phyloP scores from a whole-genome alignment of 2,888 invertebrate genomes.

The Perizoma flavofasciatum region DNA sequence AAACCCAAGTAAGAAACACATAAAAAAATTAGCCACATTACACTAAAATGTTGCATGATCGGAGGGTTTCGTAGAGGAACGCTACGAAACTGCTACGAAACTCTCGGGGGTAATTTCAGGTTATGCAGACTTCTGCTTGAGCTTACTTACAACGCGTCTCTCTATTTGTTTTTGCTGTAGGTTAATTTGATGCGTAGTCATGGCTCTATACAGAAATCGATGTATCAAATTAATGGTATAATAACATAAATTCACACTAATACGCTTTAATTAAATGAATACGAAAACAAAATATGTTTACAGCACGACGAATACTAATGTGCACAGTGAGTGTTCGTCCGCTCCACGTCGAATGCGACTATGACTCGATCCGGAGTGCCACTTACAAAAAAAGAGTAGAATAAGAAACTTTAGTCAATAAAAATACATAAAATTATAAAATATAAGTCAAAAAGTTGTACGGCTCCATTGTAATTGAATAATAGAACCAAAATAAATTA shows the following conservation, averaged over 20 bases:
- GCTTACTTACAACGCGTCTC: constrained; percentile 55
- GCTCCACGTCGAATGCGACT: constrained; percentile 67
- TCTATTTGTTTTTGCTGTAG: constrained; percentile 47
- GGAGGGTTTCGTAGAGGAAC: constrained; percentile 72
- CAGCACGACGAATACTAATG: constrained; percentile 83
- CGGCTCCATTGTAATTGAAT: neutral
- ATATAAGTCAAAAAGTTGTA: constrained; percentile 4
- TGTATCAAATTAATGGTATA: constrained; percentile 69
- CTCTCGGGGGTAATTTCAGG: constrained; percentile 63
- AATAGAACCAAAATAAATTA: constrained; percentile 3
- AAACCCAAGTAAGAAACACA: constrained; percentile 80
- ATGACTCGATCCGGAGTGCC: constrained; percentile 45
- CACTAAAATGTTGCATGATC: constrained; percentile 77
- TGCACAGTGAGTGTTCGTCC: constrained; percentile 73
- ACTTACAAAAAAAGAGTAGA: constrained; percentile 43
- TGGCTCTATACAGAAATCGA: constrained; percentile 76
- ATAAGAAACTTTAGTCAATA: constrained; percentile 4
- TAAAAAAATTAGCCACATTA: constrained; percentile 76
- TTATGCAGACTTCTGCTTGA: constrained; percentile 68
- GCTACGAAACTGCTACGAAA: constrained; percentile 63
- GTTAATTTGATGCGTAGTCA: constrained; percentile 53
- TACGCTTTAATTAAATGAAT: constrained; percentile 76
- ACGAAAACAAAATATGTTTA: constrained; percentile 78
- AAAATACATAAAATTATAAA: constrained; percentile 14
- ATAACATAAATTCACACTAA: constrained; percentile 81